Base-by-base conservation (phyloP, 2,113 vertebrate species). In the Platanista minor region DNA sequence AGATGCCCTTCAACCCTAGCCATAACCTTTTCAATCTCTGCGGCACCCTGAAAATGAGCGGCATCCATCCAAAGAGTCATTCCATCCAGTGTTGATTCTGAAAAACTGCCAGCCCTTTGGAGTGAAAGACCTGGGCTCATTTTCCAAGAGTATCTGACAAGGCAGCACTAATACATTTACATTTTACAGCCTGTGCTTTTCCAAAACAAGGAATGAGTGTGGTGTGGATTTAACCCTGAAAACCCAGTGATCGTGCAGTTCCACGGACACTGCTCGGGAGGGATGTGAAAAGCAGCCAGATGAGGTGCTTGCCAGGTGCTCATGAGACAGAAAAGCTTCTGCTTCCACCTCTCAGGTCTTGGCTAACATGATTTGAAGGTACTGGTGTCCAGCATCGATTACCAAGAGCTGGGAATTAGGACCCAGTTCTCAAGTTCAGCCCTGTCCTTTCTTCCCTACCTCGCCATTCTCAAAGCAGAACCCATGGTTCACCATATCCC, bases 101-200 rank as follows among this genome's bases (percentile, higher is more conserved):
- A 90, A 93, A 93, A 80, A 43, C 52, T 46, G 62, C 80, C 90
- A 95, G 62, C 20, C 69, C 75, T 90, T 72, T 75, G 90, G 77
- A 95, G 25, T 94, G 39, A 61, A 87, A 71, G 82, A 20, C 74
- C 61, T 7, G 49, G 61, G 64, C 80, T 90, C 33, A 23, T 77
- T 95, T 95, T 78, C 96, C 75, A 77, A 91, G 82, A 71, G 71
- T 54, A 57, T 61, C 81, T 82, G 87, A 92, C 66, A 52, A 85
- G 90, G 84, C 94, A 21, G 61, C 67, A 57, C 66, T 29, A 43
- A 69, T 5, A 41, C n/a, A 84, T 80, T 97, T 92, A 54, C 69
- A 66, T 87, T 82, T 84, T 41, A 54, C n/a, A 62, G 87, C 43
- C 72, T 39, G 49, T 49, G 49, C 29, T 86, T 95, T 93, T 90